phyloP scores from a whole-genome alignment of 2,888 invertebrate genomes.

The Hybos culiciformis region DNA sequence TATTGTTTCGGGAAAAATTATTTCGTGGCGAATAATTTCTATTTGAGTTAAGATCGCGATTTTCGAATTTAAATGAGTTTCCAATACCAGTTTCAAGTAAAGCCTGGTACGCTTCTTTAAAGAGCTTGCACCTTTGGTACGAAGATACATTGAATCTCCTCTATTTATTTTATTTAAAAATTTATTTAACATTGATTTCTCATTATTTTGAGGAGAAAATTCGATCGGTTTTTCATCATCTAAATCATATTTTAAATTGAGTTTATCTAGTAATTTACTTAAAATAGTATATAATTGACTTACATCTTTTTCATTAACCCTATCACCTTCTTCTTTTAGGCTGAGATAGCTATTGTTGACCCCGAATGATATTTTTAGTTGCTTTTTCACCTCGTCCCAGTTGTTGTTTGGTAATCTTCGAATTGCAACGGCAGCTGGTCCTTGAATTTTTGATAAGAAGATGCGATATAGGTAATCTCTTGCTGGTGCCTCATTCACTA shows the following conservation, averaged over 20 bases:
- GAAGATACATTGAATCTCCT: conserved; percentile 1
- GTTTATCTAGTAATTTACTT: conserved; percentile 3
- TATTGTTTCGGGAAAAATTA: neutral
- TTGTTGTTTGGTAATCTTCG: neutral
- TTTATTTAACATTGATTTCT: conserved; percentile 1
- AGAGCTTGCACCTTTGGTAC: neutral
- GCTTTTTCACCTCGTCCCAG: neutral
- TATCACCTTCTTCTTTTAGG: conserved; percentile 3
- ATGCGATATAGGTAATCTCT: neutral
- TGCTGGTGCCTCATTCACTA: neutral
- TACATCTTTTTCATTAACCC: neutral
- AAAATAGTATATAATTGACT: conserved; percentile 2
- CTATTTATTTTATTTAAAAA: conserved; percentile 1
- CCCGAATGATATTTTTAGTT: conserved; percentile 1
- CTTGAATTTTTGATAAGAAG: neutral
- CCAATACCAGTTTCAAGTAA: neutral
- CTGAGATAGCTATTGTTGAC: neutral
- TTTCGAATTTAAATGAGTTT: too few species aligned
- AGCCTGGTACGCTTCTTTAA: neutral
- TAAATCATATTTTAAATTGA: conserved; percentile 4
- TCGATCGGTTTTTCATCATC: neutral
- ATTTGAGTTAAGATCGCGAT: too few species aligned
- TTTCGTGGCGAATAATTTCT: neutral
- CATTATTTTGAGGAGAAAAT: neutral
- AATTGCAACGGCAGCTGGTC: neutral